Conservation (phyloP, 2,888 invertebrate genomes). For the Adela reaumurella region DNA sequence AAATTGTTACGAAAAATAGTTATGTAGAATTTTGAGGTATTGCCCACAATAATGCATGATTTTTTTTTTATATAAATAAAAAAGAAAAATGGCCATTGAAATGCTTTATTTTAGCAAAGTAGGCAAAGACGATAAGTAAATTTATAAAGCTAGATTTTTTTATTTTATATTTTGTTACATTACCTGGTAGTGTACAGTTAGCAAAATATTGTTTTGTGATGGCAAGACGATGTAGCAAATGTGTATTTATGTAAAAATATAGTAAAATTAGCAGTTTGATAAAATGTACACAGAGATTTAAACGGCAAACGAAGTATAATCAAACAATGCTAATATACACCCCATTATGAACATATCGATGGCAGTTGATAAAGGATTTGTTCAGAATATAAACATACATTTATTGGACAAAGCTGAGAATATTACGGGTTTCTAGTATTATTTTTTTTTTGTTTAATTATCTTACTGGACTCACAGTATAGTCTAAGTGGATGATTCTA, state of each 20-base stretch:
- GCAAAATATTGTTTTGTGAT: slow-evolving; percentile 35
- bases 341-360: neutral
- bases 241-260: slow-evolving; percentile 17
- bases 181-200: slow-evolving; percentile 53
- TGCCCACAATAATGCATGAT: too few species aligned
- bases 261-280: neutral
- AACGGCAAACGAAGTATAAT: neutral
- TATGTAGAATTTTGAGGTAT: neutral
- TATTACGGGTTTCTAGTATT: too few species aligned
- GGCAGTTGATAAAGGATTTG: neutral
- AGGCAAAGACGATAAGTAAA: too few species aligned
- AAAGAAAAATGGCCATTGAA: neutral
- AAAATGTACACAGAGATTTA: neutral
- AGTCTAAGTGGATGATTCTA: too few species aligned
- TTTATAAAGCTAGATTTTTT: neutral
- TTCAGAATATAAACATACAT: too few species aligned
- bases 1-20: neutral
- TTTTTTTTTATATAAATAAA: neutral
- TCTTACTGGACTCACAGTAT: too few species aligned
- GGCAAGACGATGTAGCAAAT: slow-evolving; percentile 36
- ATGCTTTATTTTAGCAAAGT: neutral
- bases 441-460: too few species aligned
- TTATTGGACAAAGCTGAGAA: too few species aligned
- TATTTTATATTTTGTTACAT: slow-evolving; percentile 24
- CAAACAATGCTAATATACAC: too few species aligned